A percentile compares a stretch with the other conserved stretches of the same genome.
Evolutionary conservation across 2,888 invertebrate species (phyloP).

Genomic region (Luffia ferchaultella): DNA sequence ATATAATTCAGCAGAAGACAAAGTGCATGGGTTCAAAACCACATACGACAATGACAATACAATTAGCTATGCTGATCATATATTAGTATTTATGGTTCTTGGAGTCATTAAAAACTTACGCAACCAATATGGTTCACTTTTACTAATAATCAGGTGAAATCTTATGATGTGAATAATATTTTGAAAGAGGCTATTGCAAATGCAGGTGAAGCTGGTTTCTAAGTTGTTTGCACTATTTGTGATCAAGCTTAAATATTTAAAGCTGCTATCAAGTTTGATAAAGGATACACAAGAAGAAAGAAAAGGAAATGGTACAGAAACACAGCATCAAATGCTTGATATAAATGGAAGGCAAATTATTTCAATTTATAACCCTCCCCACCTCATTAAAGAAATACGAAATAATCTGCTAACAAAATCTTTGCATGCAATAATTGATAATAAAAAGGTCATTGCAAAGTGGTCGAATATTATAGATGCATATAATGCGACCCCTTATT

Average conservation of each 20-base stretch:
- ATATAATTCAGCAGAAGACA: slow-evolving; percentile 7
- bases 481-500: neutral
- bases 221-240: slow-evolving; percentile 19
- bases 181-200: slow-evolving; percentile 15
- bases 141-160: slow-evolving; percentile 17
- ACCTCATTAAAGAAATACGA: slow-evolving; percentile 19
- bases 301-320: slow-evolving; percentile 6
- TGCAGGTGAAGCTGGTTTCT: slow-evolving; percentile 12
- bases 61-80: slow-evolving; percentile 8
- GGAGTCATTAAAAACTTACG: slow-evolving; percentile 13
- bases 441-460: neutral
- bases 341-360: neutral
- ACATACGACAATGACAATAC: slow-evolving; percentile 2
- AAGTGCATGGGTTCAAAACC: neutral
- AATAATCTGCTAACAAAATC: slow-evolving; percentile 19
- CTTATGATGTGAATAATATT: slow-evolving; percentile 15
- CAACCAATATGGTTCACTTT: slow-evolving; percentile 17
- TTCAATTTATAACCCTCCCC: slow-evolving; percentile 17
- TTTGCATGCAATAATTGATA: slow-evolving; percentile 10
- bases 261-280: slow-evolving; percentile 14
- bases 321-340: neutral
- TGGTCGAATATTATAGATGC: neutral
- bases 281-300: slow-evolving; percentile 14
- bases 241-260: slow-evolving; percentile 20
- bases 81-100: slow-evolving; percentile 13